Evolutionary conservation across 2,888 invertebrate genomes (phyloP), one percentile per base, ranked within the genome.

Genomic region (Phyto melanocephala): DNA sequence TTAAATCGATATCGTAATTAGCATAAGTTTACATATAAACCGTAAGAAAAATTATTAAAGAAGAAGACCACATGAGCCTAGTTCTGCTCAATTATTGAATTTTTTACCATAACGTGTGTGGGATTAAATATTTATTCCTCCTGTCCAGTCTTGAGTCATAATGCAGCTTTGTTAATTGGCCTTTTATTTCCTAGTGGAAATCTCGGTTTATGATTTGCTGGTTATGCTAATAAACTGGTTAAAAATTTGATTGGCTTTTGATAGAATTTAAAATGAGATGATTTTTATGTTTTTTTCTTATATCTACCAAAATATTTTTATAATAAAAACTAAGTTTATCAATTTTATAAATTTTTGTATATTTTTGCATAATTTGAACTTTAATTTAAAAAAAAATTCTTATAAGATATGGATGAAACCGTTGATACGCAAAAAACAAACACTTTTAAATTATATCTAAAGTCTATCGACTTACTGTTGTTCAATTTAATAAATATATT

Each of bases 221-320:
- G 74, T 78, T 82, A 82, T 82, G 79, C 79, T 82, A 82, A 80
- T 72, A 50, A 71, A 65, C 37, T 42, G 74, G 52, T 42, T 60
- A 45, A 47, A 58, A 45, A 71, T 56, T 79, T 76, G 80, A 82
- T 82, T 80, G 82, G 60, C 47, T 71, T 50, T 37, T 42, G 17
- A 65, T 67, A 75, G 75, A 79, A 80, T 80, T 71, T 71, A 22
- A 79, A 75, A 80, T 75, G 47, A 50, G 47, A 52, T 72, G 74
- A 68, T 70, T 50, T 33, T 40, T 17, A 24, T 28, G 52, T 56
- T 17, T 47, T 47, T 47, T 47, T 17, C 6, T 10, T 4, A 8
- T 42, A 15, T 47, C 42, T 70, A 45, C 68, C 63, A 56, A 62
- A 62, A 47, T 22, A 37, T 2, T 52, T 67, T 58, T 22, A 35